Evolutionary conservation across 2,888 invertebrate species (phyloP).

Genomic region (Ormia ochracea): DNA sequence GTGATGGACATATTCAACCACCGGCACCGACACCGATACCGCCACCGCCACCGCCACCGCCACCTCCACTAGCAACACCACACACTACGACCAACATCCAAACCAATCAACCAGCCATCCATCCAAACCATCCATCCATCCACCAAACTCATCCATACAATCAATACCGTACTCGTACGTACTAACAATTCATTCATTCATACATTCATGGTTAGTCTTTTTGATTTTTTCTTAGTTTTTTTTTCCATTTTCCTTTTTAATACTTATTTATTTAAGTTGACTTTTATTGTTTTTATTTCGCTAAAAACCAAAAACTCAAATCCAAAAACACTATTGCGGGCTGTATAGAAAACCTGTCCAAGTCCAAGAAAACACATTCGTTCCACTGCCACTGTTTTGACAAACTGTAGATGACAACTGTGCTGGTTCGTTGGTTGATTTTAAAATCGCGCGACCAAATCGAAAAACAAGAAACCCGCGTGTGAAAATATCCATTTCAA

Average conservation of each 20-base stretch:
- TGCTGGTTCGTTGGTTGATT: conserved; percentile 44
- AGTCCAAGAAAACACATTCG: conserved; percentile 58
- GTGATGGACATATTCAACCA: conserved; percentile 65
- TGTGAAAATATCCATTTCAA: conserved; percentile 63
- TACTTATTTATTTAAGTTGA: conserved; percentile 12
- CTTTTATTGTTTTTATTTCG: conserved; percentile 30
- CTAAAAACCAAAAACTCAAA: conserved; percentile 56
- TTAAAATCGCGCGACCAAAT: neutral
- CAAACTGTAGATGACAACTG: conserved; percentile 63
- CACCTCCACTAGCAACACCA: conserved; percentile 30
- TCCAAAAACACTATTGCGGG: conserved; percentile 50
- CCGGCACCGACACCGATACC: conserved; percentile 13
- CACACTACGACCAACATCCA: conserved; percentile 43
- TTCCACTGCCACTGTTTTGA: conserved; percentile 63
- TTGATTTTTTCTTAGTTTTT: conserved; percentile 48
- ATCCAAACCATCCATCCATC: conserved; percentile 38
- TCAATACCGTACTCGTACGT: conserved; percentile 47
- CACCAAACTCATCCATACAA: conserved; percentile 39
- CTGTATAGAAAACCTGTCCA: conserved; percentile 43
- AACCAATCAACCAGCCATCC: conserved; percentile 41
- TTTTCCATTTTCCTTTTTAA: neutral
- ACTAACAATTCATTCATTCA: conserved; percentile 60
- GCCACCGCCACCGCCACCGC: conserved; percentile 28
- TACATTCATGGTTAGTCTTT: conserved; percentile 40
- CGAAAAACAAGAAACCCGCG: conserved; percentile 37